phyloP scores from a whole-genome alignment of 2,113 vertebrate genomes.

The Rhea americana region DNA sequence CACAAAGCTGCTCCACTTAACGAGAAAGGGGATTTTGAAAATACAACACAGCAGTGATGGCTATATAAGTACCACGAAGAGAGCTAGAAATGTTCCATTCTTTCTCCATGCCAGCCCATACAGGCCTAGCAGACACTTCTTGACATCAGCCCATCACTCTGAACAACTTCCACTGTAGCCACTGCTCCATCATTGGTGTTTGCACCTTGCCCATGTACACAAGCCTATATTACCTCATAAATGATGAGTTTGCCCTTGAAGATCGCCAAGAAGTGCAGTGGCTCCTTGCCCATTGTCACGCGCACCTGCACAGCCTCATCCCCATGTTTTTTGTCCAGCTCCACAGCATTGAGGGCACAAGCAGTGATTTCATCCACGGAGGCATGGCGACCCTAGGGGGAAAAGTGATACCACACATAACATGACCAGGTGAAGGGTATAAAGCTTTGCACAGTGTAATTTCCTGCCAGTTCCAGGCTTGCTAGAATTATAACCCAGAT shows the following conservation, averaged over 20 bases:
- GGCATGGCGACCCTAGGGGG: constrained; percentile 84
- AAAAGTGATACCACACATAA: not conserved
- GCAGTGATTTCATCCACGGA: constrained; percentile 87
- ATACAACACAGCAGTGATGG: not conserved
- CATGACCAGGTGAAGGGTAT: not conserved
- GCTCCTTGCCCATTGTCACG: constrained; percentile 92
- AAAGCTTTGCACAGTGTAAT: not conserved
- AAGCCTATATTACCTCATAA: constrained; percentile 77
- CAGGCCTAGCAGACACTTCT: not conserved
- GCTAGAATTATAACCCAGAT: not conserved
- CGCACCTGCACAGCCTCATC: constrained; percentile 88
- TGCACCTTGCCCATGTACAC: accelerated
- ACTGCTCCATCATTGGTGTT: accelerated
- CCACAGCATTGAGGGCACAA: constrained; percentile 85
- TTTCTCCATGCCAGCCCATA: not conserved
- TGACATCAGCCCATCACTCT: not conserved
- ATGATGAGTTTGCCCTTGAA: constrained; percentile 88
- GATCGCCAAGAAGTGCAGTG: constrained; percentile 88
- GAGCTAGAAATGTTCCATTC: not conserved
- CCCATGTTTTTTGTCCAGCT: constrained; percentile 81
- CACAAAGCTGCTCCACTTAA: not conserved
- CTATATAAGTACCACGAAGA: not conserved
- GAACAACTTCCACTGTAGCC: not conserved
- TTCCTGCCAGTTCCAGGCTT: not conserved
- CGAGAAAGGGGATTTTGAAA: no score